Evolutionary conservation across 2,113 vertebrate genomes (phyloP).

Genomic region (Pimephales promelas): DNA sequence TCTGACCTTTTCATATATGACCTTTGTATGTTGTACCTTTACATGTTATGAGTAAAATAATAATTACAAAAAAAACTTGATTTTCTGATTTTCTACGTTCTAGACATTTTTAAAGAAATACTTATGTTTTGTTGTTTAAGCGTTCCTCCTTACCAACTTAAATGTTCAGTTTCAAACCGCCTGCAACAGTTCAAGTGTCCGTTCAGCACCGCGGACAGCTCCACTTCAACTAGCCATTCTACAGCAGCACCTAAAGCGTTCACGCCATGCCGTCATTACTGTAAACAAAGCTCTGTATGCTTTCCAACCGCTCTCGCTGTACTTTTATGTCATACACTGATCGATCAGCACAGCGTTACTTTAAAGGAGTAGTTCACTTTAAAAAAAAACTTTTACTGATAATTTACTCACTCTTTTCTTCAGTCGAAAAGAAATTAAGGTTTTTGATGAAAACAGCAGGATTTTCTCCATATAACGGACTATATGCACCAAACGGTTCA

Average conservation of each 20-base stretch:
- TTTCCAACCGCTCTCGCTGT: no score
- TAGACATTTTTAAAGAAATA: neutral
- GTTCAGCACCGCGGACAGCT: slow-evolving; percentile 24
- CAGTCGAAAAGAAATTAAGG: no score
- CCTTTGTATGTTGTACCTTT: slow-evolving; percentile 2
- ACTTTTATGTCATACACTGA: no score
- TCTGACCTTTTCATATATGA: neutral
- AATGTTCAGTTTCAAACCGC: neutral
- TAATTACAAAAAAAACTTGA: neutral
- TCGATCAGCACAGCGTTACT: no score
- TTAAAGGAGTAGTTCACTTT: no score
- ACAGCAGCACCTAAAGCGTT: neutral
- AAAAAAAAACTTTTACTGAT: no score
- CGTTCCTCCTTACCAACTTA: neutral
- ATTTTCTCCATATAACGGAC: no score
- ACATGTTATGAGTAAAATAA: slow-evolving; percentile 17
- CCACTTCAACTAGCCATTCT: neutral
- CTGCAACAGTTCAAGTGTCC: neutral
- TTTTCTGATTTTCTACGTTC: neutral
- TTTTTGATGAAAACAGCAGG: no score
- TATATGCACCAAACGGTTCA: no score
- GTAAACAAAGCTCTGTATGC: no score
- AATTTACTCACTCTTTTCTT: no score
- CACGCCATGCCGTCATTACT: no score
- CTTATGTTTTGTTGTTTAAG: neutral